Percentiles rank a stretch among this genome's conserved stretches.
Conservation (phyloP, 2,888 invertebrate species). For the Brenthis ino region DNA sequence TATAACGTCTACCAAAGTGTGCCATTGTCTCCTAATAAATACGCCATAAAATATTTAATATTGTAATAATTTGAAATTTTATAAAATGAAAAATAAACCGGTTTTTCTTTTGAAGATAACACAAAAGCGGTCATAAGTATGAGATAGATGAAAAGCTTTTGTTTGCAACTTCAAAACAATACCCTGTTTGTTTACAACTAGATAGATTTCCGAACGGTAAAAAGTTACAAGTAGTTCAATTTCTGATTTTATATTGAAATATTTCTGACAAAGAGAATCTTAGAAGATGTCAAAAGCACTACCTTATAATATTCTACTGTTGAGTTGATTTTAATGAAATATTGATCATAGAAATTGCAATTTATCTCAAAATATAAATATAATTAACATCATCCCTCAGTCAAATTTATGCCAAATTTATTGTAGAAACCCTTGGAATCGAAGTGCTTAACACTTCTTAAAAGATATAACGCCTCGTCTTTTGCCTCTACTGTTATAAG, state of each 20-base stretch:
- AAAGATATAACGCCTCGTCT: too few relatives aligned
- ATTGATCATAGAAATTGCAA: not conserved
- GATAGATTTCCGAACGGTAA: conserved; percentile 1
- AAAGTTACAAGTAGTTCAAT: conserved; percentile 15
- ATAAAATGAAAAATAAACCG: not conserved
- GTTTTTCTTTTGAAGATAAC: not conserved
- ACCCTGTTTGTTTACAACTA: conserved; percentile 11
- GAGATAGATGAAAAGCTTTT: conserved; percentile 14
- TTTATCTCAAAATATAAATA: not conserved
- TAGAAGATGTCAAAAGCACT: not conserved
- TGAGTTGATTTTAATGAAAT: not conserved
- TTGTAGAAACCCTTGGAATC: too few relatives aligned
- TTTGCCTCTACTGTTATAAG: too few relatives aligned
- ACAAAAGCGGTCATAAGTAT: conserved; percentile 11
- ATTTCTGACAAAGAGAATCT: not conserved
- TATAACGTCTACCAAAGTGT: too few relatives aligned
- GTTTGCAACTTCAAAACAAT: conserved; percentile 15
- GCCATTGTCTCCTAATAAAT: too few relatives aligned
- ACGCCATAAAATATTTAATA: too few relatives aligned
- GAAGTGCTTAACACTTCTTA: too few relatives aligned
- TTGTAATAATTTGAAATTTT: not conserved
- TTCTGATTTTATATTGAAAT: not conserved
- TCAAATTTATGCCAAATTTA: too few relatives aligned
- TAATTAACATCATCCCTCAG: too few relatives aligned
- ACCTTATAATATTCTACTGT: not conserved